A percentile compares a stretch with the other conserved stretches of the same genome.
These are phyloP conservation scores for Chanos chanos DNA, from an alignment of 2,797 vertebrate genomes.

Conservation along the genomic window DNA sequence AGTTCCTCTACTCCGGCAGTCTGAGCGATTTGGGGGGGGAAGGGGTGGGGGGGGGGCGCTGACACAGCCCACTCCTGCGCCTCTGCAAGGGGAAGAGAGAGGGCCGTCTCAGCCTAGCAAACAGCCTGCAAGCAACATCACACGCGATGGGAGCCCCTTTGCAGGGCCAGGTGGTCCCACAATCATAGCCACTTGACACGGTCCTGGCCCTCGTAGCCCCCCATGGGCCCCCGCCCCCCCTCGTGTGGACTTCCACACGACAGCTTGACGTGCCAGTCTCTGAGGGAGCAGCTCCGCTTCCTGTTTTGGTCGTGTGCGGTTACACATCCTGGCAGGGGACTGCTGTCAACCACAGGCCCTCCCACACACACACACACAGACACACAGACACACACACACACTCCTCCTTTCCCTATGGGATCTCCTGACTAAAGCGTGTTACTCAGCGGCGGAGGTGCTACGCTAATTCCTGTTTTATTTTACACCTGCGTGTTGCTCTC, in stretches of 20 bases:
- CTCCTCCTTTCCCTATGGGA: slow-evolving; percentile 56
- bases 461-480: slow-evolving; percentile 77
- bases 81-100: slow-evolving; percentile 5
- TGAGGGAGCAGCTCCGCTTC: slow-evolving; percentile 70
- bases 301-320: slow-evolving; percentile 82
- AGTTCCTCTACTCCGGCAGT: too few relatives aligned
- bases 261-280: slow-evolving; percentile 69
- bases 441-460: slow-evolving; percentile 71
- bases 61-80: too few relatives aligned
- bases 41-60: too few relatives aligned
- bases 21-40: too few relatives aligned
- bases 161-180: slow-evolving; percentile 62
- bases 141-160: slow-evolving; percentile 64
- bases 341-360: slow-evolving; percentile 72
- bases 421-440: slow-evolving; percentile 70
- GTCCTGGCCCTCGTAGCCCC: slow-evolving; percentile 52
- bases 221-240: slow-evolving; percentile 33
- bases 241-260: slow-evolving; percentile 56
- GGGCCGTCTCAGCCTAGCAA: too few relatives aligned
- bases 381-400: slow-evolving; percentile 52
- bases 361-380: slow-evolving; percentile 42
- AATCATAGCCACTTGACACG: slow-evolving; percentile 22
- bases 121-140: slow-evolving; percentile 52
- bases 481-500: slow-evolving; percentile 57
- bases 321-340: slow-evolving; percentile 73